Conservation (phyloP, 1,140 invertebrate genomes). For the Archivesica marissinica region DNA sequence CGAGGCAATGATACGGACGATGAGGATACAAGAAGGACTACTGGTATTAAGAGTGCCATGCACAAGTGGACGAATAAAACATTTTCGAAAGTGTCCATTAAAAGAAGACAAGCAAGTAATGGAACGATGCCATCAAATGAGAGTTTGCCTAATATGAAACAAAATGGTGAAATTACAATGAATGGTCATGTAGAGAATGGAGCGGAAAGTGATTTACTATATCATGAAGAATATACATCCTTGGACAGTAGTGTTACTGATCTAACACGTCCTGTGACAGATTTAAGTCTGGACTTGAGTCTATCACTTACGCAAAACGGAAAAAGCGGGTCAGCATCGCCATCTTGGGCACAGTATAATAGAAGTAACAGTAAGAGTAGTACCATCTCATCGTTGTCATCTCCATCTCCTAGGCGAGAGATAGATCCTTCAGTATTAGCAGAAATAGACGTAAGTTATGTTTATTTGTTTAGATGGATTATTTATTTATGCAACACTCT, state of each 20-base stretch:
- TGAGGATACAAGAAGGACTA: background rate
- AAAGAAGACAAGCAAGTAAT: background rate
- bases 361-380: conserved; percentile 43
- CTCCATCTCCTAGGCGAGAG: conserved; percentile 64
- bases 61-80: conserved; percentile 63
- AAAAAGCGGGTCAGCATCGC: conserved; percentile 4
- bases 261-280: conserved; percentile 25
- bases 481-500: background rate
- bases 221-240: background rate
- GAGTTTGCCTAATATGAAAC: conserved; percentile 49
- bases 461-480: background rate
- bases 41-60: conserved; percentile 49
- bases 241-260: conserved; percentile 41
- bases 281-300: conserved; percentile 30
- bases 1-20: conserved; percentile 1
- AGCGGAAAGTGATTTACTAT: background rate
- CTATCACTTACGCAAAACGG: background rate
- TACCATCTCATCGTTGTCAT: conserved; percentile 42
- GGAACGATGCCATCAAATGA: conserved; percentile 16
- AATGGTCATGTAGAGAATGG: conserved; percentile 29
- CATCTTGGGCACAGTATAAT: conserved; percentile 34
- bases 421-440: conserved; percentile 71
- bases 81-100: conserved; percentile 53
- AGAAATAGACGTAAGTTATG: conserved; percentile 74
- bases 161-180: conserved; percentile 32